Evolutionary conservation across 2,888 invertebrate species (phyloP).

Genomic region (Osmoderma eremita): DNA sequence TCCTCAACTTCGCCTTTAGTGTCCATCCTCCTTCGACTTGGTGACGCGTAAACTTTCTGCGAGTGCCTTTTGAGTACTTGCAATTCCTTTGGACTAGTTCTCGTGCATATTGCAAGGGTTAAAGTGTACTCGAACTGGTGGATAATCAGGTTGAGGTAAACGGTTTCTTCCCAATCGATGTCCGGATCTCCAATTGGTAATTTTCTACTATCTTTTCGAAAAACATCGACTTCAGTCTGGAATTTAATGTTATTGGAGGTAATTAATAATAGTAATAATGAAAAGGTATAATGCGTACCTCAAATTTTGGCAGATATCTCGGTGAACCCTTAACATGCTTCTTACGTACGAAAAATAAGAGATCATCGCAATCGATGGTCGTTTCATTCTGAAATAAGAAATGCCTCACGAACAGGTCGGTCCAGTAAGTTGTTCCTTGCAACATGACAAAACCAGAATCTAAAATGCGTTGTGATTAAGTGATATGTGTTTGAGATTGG

Average conservation of each 20-base stretch:
- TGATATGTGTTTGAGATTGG: not conserved
- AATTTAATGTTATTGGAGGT: constrained; percentile 48
- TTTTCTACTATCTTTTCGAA: constrained; percentile 96
- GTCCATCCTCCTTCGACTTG: constrained; percentile 96
- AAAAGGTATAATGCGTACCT: constrained; percentile 67
- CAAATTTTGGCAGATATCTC: constrained; percentile 88
- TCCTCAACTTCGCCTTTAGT: constrained; percentile 98
- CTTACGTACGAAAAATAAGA: constrained; percentile 95
- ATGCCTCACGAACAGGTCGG: constrained; percentile 92
- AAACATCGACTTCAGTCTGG: constrained; percentile 95
- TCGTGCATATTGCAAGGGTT: constrained; percentile 96
- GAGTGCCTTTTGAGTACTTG: constrained; percentile 93
- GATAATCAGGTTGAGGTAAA: constrained; percentile 96
- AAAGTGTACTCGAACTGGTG: constrained; percentile 99
- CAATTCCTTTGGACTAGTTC: constrained; percentile 96
- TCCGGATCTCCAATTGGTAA: constrained; percentile 95
- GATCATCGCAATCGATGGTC: constrained; percentile 91
- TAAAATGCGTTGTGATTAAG: constrained; percentile 60
- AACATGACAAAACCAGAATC: constrained; percentile 93
- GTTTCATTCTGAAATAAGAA: constrained; percentile 91
- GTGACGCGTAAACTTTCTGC: constrained; percentile 96
- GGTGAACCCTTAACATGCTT: constrained; percentile 89
- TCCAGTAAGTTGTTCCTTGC: constrained; percentile 95
- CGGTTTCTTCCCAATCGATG: constrained; percentile 99
- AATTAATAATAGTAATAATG: not conserved